phyloP scores from a whole-genome alignment of 1,140 invertebrate genomes.

The Tribolium madens region DNA sequence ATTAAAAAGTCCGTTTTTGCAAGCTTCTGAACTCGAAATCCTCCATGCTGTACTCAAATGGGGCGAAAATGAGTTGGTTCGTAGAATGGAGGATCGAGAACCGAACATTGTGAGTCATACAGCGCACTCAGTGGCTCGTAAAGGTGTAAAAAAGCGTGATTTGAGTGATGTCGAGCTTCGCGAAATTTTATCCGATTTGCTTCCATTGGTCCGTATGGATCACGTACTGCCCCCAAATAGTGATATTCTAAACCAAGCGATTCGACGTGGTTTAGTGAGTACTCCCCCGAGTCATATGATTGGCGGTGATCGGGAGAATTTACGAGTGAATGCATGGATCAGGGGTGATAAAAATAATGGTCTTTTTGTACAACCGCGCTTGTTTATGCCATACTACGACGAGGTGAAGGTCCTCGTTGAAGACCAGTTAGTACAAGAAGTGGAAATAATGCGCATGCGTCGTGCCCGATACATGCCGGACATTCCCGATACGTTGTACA shows the following conservation, averaged over 20 bases:
- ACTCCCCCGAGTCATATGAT: conserved; percentile 91
- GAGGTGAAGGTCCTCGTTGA: conserved; percentile 92
- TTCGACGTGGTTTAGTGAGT: conserved; percentile 87
- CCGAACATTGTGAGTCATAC: conserved; percentile 93
- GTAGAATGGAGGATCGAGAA: conserved; percentile 88
- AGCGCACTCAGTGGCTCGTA: conserved; percentile 88
- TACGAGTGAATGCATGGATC: conserved; percentile 88
- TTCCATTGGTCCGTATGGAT: conserved; percentile 87
- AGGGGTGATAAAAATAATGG: conserved; percentile 82
- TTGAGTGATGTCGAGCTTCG: conserved; percentile 88
- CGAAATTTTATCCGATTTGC: conserved; percentile 86
- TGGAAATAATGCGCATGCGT: conserved; percentile 80
- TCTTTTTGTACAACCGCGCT: conserved; percentile 84
- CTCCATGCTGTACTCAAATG: conserved; percentile 89
- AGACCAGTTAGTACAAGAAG: conserved; percentile 85
- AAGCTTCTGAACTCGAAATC: conserved; percentile 91
- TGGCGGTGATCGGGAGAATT: conserved; percentile 76
- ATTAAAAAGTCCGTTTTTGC: conserved; percentile 89
- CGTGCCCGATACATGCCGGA: conserved; percentile 77
- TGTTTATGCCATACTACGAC: conserved; percentile 95
- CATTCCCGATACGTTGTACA: conserved; percentile 94
- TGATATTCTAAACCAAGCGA: conserved; percentile 81
- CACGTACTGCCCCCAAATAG: conserved; percentile 89
- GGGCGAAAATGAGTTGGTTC: conserved; percentile 88
- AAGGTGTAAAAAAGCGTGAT: conserved; percentile 87